Evolutionary conservation across 2,888 invertebrate species (phyloP), one percentile per base, ranked within the genome.

Genomic region (Tillus elongatus): DNA sequence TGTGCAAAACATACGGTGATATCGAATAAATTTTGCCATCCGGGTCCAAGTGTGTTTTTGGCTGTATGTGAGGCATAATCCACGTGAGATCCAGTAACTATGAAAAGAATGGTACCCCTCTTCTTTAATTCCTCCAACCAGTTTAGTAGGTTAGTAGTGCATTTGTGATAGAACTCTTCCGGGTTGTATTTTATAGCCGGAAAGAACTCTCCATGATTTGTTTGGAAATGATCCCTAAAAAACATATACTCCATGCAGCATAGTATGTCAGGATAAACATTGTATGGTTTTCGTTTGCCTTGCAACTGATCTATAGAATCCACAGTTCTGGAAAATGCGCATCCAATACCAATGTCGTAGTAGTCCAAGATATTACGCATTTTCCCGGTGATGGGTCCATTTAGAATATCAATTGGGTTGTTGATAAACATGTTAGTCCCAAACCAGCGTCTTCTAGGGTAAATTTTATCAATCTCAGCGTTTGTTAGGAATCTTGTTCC

Each of bases 81-180:
- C 3, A 72, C 68, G 55, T 79, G 72, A 0, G 85, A 82, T 1
- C 83, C 83, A 2, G 85, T 85, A 11, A 85, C 65, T 3, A 86
- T 63, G 58, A 79, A 84, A 2, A 77, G 64, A 33, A 68, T 64
- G 50, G 76, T 77, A 1, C 69, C 68, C 19, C 63, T 56, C 24
- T 66, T 49, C 37, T 67, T 73, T 15, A 84, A 48, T 26, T 71
- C 57, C 45, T 64, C 63, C 8, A 85, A 60, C 81, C 82, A 82
- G 3, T 66, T 50, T 1, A 75, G 50, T 3, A 75, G 61, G 30
- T 64, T 53, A 1, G 60, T 49, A 34, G 68, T 69, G 42, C 75
- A 76, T 49, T 70, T 71, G 15, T 74, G 66, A 19, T 82, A 67
- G 56, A 75, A 85, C 31, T 71, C 67, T 1, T 67, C 60, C 0